Conservation (phyloP, 2,113 vertebrate species). For the Lamprotornis superbus region DNA sequence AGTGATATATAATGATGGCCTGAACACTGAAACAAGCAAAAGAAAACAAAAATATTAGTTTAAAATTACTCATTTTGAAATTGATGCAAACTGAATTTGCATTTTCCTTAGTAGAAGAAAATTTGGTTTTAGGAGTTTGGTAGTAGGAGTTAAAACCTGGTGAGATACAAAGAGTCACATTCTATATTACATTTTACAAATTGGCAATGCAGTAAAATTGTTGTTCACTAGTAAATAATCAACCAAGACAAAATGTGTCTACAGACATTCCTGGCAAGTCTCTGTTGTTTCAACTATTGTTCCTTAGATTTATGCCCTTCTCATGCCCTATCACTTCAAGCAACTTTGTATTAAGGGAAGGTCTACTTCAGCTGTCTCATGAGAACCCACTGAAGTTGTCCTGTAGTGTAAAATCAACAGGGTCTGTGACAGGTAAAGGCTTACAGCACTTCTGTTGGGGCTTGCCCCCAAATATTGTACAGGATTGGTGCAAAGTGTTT, state of each 20-base stretch:
- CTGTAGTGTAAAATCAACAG: not conserved
- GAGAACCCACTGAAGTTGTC: not conserved
- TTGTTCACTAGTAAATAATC: not conserved
- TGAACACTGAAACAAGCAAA: not conserved
- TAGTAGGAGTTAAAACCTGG: not conserved
- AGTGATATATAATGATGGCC: not conserved
- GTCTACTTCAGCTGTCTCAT: not conserved
- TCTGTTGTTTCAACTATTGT: not conserved
- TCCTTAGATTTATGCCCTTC: not conserved
- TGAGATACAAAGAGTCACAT: accelerated
- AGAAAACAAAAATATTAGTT: not conserved
- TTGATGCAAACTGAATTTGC: not conserved
- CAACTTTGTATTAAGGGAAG: not conserved
- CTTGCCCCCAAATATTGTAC: not conserved
- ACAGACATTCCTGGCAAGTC: not conserved
- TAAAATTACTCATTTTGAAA: not conserved
- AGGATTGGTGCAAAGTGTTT: not conserved
- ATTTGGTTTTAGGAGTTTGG: not conserved
- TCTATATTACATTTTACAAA: not conserved
- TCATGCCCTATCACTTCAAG: not conserved
- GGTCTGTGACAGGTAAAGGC: not conserved
- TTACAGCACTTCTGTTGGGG: not conserved
- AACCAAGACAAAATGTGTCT: not conserved
- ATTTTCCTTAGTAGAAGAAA: not conserved
- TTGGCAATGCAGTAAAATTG: not conserved